A percentile compares a stretch with the other conserved stretches of the same genome.
These are phyloP conservation scores for Schizopygopsis malacanthus DNA, from an alignment of 2,797 vertebrate species.

Conservation along the genomic window DNA sequence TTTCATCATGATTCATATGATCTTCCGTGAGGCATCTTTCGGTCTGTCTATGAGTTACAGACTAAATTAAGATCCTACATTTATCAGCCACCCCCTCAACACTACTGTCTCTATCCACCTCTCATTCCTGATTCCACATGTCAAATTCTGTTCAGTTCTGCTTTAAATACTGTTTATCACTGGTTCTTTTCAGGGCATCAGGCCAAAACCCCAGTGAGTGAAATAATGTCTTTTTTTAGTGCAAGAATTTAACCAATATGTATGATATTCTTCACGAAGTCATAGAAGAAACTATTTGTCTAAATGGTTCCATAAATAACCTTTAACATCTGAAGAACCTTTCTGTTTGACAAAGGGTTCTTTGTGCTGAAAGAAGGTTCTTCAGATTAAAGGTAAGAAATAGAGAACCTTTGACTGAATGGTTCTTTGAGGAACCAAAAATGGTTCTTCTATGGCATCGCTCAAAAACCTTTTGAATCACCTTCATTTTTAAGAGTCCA, in stretches of 20 bases:
- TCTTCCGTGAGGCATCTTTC: neutral
- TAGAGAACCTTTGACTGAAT: too few relatives aligned
- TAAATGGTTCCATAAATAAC: too few relatives aligned
- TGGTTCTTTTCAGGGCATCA: neutral
- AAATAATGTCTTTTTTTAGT: neutral
- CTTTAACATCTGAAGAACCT: too few relatives aligned
- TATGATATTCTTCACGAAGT: too few relatives aligned
- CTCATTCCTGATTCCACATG: neutral
- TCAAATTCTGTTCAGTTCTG: neutral
- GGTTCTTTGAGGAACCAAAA: too few relatives aligned
- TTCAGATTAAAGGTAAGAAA: too few relatives aligned
- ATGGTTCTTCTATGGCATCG: too few relatives aligned
- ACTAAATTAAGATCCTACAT: conserved; percentile 15
- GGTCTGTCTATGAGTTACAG: neutral
- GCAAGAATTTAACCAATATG: neutral
- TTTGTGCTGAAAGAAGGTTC: too few relatives aligned
- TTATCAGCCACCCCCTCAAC: conserved; percentile 7
- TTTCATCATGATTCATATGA: neutral
- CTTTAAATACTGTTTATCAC: neutral
- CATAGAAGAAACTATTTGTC: too few relatives aligned
- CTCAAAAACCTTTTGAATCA: too few relatives aligned
- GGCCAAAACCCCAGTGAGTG: neutral
- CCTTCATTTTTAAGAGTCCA: neutral
- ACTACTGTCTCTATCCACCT: conserved; percentile 14
- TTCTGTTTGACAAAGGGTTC: too few relatives aligned